Evolutionary conservation across 2,797 vertebrate genomes (phyloP).

Genomic region (Clarias laeviceps): DNA sequence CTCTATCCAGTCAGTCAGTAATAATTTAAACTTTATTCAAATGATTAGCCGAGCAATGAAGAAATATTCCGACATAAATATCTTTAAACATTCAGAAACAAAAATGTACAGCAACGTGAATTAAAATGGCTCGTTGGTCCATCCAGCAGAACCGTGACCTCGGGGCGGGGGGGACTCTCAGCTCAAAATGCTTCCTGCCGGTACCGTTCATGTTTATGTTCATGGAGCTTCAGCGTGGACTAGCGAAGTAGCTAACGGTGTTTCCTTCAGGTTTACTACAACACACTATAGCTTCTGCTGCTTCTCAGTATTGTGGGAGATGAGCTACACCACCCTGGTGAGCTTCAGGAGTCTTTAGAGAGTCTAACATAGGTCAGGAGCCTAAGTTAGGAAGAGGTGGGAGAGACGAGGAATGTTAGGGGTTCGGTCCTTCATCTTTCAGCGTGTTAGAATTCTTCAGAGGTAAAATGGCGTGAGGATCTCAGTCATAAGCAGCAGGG

Average conservation of each 20-base stretch:
- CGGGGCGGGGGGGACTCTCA: background rate
- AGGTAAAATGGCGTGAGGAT: background rate
- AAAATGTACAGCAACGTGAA: slow-evolving; percentile 73
- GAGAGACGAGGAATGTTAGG: slow-evolving; percentile 34
- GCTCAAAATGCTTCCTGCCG: background rate
- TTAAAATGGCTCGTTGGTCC: slow-evolving; percentile 60
- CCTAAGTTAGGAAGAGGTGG: slow-evolving; percentile 53
- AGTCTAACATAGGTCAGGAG: slow-evolving; percentile 32
- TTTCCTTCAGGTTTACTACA: slow-evolving; percentile 35
- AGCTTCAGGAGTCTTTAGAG: slow-evolving; percentile 44
- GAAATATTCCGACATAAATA: slow-evolving; percentile 73
- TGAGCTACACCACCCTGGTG: slow-evolving; percentile 32
- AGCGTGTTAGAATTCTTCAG: background rate
- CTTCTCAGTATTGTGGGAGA: slow-evolving; percentile 44
- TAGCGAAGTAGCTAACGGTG: background rate
- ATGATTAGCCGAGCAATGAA: slow-evolving; percentile 73
- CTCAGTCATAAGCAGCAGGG: background rate
- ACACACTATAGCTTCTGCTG: slow-evolving; percentile 2
- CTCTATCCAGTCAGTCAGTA: slow-evolving; percentile 30
- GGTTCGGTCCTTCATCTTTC: slow-evolving; percentile 39
- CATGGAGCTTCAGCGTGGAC: background rate
- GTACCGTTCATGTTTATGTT: background rate
- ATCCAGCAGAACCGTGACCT: slow-evolving; percentile 43
- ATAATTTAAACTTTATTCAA: slow-evolving; percentile 78
- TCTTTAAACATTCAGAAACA: slow-evolving; percentile 74